A percentile compares a stretch with the other conserved stretches of the same genome.
phyloP scores from a whole-genome alignment of 2,113 vertebrate species.

The Vanacampus margaritifer region DNA sequence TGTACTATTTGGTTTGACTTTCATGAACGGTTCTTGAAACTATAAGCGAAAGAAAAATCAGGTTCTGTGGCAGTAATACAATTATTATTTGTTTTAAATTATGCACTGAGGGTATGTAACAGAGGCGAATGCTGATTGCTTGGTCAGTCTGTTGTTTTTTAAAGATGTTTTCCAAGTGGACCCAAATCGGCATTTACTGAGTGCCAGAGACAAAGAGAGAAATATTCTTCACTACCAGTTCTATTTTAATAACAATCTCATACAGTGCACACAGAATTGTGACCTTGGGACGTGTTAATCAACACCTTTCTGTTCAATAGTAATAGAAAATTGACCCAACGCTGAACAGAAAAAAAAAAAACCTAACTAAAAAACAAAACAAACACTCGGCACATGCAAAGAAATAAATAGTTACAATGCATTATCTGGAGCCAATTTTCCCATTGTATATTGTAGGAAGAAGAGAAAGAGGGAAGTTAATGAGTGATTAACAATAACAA shows the following conservation, averaged over 20 bases:
- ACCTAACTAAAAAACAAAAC: not conserved
- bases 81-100: constrained; percentile 42
- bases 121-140: constrained; percentile 39
- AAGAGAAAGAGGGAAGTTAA: constrained; percentile 86
- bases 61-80: constrained; percentile 14
- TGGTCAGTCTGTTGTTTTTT: constrained; percentile 26
- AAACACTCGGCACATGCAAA: not conserved
- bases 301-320: constrained; percentile 59
- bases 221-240: constrained; percentile 56
- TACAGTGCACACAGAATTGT: constrained; percentile 47
- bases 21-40: constrained; percentile 22
- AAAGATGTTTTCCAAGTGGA: constrained; percentile 45
- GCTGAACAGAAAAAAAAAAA: constrained; percentile 51
- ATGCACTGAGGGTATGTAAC: constrained; percentile 21
- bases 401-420: constrained; percentile 41
- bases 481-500: constrained; percentile 88
- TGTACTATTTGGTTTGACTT: constrained; percentile 35
- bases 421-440: constrained; percentile 90
- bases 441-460: constrained; percentile 87
- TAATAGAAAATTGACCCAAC: constrained; percentile 21
- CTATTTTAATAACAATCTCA: constrained; percentile 66
- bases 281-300: constrained; percentile 54
- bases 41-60: constrained; percentile 33
- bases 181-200: constrained; percentile 43
- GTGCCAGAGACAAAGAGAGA: constrained; percentile 33